Base-by-base conservation (phyloP, 2,888 invertebrate species). In the Mythimna loreyi region DNA sequence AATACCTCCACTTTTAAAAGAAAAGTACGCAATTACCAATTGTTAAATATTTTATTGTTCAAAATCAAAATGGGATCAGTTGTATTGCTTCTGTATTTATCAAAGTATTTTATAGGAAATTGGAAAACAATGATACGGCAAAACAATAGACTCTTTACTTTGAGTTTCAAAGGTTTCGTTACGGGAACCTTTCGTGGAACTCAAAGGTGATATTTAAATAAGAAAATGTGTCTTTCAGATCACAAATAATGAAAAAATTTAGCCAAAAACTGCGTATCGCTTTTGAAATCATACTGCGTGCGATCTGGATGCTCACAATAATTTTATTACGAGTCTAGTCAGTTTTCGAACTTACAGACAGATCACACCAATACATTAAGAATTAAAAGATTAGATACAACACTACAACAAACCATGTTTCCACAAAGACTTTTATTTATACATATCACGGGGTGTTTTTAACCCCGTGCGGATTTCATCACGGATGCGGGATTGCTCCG, bases 1-100 rank as follows among this genome's bases (percentile, higher is more conserved):
- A 13, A 25, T 61, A 13, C 19, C 21, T 52, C 28, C n/a, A 58
- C 11, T 47, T 43, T 55, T 7, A 13, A 69, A 55, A 40, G 7
- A 25, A 40, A 73, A 40, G 2, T 40, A 21, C 9, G 6, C 8
- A 33, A 49, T 43, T 40, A 33, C 11, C 5, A 13, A 55, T 25
- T 63, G 40, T 49, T 11, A 36, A 16, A 23, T 19, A 19, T n/a
- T 36, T 8, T 23, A 43, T 40, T n/a, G 11, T 63, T 7, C 4
- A 16, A 43, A 33, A 56, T 16, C 3, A 74, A 43, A 11, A n/a
- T 23, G 11, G 62, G n/a, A 47, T 40, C 11, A 43, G 16, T 36
- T 11, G 13, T 21, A 23, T 33, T 19, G 16, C 16, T 40, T 62
- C 47, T 3, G 19, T 21, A 8, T 36, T 50, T 21, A 2, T 25